Percentiles rank a stretch among this genome's conserved stretches.
Evolutionary conservation across 1,140 invertebrate species (phyloP).

Genomic region (Nylanderia fulva): DNA sequence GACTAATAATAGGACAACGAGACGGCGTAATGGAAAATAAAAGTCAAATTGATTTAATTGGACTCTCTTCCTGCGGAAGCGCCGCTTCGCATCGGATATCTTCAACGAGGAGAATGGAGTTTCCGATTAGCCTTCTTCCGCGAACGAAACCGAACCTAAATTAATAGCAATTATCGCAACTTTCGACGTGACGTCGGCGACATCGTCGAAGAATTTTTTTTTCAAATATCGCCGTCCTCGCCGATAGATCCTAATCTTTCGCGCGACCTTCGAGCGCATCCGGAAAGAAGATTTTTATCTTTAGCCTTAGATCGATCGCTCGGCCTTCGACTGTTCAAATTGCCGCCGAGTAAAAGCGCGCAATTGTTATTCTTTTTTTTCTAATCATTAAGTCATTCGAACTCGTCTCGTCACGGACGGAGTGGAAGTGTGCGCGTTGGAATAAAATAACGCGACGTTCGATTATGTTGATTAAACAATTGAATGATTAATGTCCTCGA

Average conservation of each 20-base stretch:
- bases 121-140: slow-evolving; percentile 67
- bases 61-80: slow-evolving; percentile 69
- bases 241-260: slow-evolving; percentile 67
- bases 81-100: slow-evolving; percentile 54
- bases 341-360: slow-evolving; percentile 53
- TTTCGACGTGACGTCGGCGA: slow-evolving; percentile 49
- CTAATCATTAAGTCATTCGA: slow-evolving; percentile 1
- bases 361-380: not conserved
- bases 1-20: slow-evolving; percentile 22
- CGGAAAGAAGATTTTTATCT: slow-evolving; percentile 68
- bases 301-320: slow-evolving; percentile 47
- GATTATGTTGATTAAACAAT: slow-evolving; percentile 18
- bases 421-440: not conserved
- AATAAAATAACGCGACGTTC: slow-evolving; percentile 2
- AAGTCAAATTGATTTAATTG: slow-evolving; percentile 71
- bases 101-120: slow-evolving; percentile 64
- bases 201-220: not conserved
- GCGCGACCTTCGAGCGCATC: slow-evolving; percentile 67
- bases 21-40: slow-evolving; percentile 50
- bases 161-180: slow-evolving; percentile 69
- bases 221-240: slow-evolving; percentile 51
- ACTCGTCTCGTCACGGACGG: not conserved
- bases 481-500: not conserved
- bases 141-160: slow-evolving; percentile 46
- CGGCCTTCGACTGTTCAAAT: slow-evolving; percentile 66